A percentile compares a stretch with the other conserved stretches of the same genome.
phyloP scores from a whole-genome alignment of 2,113 vertebrate genomes.

The Sterrhoptilus dennistouni region DNA sequence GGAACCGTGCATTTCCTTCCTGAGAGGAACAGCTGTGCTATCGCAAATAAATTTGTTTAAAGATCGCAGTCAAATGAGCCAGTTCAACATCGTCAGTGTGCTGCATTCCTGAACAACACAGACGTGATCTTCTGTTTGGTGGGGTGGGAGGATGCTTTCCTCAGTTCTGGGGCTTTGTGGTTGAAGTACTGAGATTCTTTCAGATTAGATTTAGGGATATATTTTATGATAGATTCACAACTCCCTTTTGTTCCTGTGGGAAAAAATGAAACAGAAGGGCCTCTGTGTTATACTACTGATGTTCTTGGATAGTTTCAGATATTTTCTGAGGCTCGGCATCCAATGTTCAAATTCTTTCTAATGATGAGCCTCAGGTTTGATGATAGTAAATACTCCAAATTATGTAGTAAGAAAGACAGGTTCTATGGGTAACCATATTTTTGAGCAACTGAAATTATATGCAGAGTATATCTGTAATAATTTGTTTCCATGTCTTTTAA shows the following conservation, averaged over 20 bases:
- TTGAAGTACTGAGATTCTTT: not conserved
- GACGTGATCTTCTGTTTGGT: not conserved
- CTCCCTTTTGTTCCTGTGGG: slow-evolving; percentile 24
- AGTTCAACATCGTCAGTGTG: slow-evolving; percentile 7
- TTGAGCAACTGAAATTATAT: not conserved
- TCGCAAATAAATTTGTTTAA: slow-evolving; percentile 42
- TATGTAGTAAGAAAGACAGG: not conserved
- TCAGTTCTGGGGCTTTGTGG: not conserved
- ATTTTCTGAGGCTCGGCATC: slow-evolving; percentile 26
- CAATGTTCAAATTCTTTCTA: slow-evolving; percentile 2
- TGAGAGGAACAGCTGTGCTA: slow-evolving; percentile 29
- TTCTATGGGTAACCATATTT: not conserved
- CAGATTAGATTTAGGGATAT: slow-evolving; percentile 42
- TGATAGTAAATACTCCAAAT: not conserved
- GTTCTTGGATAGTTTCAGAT: slow-evolving; percentile 15
- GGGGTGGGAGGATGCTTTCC: not conserved
- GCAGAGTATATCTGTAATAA: not conserved
- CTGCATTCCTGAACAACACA: slow-evolving; percentile 15
- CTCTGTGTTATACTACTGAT: not conserved
- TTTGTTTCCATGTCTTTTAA: not conserved
- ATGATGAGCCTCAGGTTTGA: not conserved
- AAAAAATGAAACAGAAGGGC: slow-evolving; percentile 21
- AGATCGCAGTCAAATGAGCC: slow-evolving; percentile 32
- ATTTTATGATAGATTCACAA: not conserved
- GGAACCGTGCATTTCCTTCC: not conserved